Evolutionary conservation across 2,888 invertebrate genomes (phyloP).

Genomic region (Pycnomerus fuliginosus): DNA sequence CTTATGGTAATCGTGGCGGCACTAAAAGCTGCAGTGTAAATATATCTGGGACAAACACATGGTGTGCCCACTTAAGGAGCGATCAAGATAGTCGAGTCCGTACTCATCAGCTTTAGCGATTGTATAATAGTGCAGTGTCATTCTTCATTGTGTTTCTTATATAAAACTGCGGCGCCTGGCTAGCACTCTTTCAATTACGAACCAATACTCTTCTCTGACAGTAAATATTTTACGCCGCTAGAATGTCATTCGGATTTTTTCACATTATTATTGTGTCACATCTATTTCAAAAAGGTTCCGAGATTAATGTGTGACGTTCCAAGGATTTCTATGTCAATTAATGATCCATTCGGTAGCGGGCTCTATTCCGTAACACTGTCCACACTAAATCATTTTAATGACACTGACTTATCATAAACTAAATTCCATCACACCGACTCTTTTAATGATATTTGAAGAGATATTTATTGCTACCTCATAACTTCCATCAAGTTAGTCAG

Average conservation of each 20-base stretch:
- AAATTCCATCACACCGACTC: constrained; percentile 9
- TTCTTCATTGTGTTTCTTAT: constrained; percentile 40
- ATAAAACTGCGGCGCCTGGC: constrained; percentile 35
- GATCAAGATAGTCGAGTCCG: constrained; percentile 43
- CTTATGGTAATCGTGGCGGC: constrained; percentile 26
- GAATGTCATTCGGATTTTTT: constrained; percentile 32
- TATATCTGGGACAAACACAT: constrained; percentile 44
- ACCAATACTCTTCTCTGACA: constrained; percentile 32
- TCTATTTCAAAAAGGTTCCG: constrained; percentile 11
- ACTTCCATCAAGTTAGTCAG: constrained; percentile 15
- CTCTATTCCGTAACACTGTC: constrained; percentile 34
- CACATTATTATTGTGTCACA: constrained; percentile 18
- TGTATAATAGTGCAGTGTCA: constrained; percentile 46
- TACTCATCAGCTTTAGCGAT: constrained; percentile 42
- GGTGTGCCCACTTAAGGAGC: constrained; percentile 45
- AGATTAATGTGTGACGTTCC: constrained; percentile 21
- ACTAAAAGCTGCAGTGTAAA: constrained; percentile 35
- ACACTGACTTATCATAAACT: constrained; percentile 17
- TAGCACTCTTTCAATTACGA: constrained; percentile 33
- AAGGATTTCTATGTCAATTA: constrained; percentile 29
- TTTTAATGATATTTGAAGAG: constrained; percentile 12
- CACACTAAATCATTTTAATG: constrained; percentile 36
- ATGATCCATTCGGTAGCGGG: constrained; percentile 39
- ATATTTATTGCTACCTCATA: constrained; percentile 15
- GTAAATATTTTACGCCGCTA: constrained; percentile 33